These are phyloP conservation scores for Brachionus manjavacas DNA, from an alignment of 1,140 invertebrate species.

Conservation along the genomic window DNA sequence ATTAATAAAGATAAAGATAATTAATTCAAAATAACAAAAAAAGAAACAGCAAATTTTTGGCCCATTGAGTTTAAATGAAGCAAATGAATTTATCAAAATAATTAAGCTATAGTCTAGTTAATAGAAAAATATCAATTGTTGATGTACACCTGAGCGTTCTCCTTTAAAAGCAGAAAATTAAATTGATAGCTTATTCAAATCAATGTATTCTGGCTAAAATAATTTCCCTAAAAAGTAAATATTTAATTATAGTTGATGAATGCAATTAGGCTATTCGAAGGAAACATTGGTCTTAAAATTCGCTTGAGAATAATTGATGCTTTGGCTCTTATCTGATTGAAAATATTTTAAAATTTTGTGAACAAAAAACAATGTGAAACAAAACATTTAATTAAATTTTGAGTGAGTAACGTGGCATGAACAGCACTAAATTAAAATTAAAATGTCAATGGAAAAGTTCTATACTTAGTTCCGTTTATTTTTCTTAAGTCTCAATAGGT, in stretches of 20 bases:
- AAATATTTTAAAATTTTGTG: not conserved
- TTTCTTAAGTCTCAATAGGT: slow-evolving; percentile 15
- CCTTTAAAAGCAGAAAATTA: not conserved
- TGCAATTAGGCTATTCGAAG: not conserved
- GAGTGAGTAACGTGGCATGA: not conserved
- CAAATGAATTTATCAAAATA: not conserved
- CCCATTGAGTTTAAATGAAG: not conserved
- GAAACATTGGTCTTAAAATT: not conserved
- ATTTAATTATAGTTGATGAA: not conserved
- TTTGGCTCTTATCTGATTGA: slow-evolving; percentile 15
- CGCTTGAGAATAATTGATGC: not conserved
- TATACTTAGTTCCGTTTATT: not conserved
- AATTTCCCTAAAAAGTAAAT: not conserved
- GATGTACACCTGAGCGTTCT: not conserved
- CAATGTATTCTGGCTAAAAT: not conserved
- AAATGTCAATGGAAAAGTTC: not conserved
- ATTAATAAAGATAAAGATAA: slow-evolving; percentile 9
- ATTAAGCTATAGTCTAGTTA: not conserved
- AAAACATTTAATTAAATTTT: slow-evolving; percentile 22
- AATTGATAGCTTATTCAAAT: not conserved
- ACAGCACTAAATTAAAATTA: not conserved
- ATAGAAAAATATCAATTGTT: not conserved
- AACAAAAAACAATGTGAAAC: not conserved
- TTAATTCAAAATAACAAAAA: slow-evolving; percentile 20
- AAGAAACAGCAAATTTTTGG: not conserved